These are phyloP conservation scores for Nilaparvata lugens DNA, from an alignment of 1,140 invertebrate genomes.

Conservation along the genomic window DNA sequence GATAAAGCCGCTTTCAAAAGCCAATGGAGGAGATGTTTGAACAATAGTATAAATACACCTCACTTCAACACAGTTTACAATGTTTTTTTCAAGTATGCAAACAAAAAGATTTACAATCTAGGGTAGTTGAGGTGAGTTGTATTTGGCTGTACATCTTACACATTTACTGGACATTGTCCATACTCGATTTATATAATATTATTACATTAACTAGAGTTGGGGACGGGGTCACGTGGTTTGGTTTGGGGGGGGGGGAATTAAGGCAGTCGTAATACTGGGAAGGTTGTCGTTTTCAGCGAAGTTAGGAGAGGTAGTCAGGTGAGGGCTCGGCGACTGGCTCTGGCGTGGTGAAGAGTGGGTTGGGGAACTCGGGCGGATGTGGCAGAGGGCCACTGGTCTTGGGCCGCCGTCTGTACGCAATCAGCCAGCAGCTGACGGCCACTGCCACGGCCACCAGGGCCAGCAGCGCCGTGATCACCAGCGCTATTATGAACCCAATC, in stretches of 20 bases:
- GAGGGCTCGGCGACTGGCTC: conserved; percentile 67
- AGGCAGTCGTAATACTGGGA: not conserved
- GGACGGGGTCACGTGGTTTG: not conserved
- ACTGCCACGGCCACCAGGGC: conserved; percentile 88
- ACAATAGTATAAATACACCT: conserved; percentile 12
- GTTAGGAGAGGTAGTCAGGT: conserved; percentile 62
- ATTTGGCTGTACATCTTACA: conserved; percentile 1
- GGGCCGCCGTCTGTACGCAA: conserved; percentile 80
- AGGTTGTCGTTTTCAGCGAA: not conserved
- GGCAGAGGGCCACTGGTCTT: conserved; percentile 79
- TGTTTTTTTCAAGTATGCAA: not conserved
- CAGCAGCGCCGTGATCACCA: conserved; percentile 82
- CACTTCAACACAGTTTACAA: conserved; percentile 6
- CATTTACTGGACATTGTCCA: not conserved
- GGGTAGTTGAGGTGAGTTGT: not conserved
- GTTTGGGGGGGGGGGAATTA: not conserved
- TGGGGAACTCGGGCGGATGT: conserved; percentile 90
- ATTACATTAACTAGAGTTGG: not conserved
- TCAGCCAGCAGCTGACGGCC: conserved; percentile 88
- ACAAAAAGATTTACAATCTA: not conserved
- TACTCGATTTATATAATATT: not conserved
- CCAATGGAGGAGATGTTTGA: conserved; percentile 15
- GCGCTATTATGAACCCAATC: conserved; percentile 82
- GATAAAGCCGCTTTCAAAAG: conserved; percentile 4
- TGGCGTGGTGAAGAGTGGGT: conserved; percentile 82